Conservation (phyloP, 2,888 invertebrate genomes). For the Pteria penguin region DNA sequence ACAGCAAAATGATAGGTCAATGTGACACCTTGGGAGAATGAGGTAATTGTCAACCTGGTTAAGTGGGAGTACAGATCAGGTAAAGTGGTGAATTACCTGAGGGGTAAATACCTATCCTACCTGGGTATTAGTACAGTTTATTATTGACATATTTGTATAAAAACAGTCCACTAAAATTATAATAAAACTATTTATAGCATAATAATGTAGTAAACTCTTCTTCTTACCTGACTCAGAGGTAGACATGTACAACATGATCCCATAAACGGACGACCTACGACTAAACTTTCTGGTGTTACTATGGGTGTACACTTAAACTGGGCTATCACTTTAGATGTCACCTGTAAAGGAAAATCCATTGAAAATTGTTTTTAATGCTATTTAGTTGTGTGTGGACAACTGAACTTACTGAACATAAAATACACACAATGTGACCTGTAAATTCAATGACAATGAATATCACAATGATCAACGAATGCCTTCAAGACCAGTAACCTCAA, state of each 20-base stretch:
- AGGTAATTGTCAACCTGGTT: too few relatives aligned
- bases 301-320: slow-evolving; percentile 68
- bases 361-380: neutral
- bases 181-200: neutral
- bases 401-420: neutral
- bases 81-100: too few relatives aligned
- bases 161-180: too few relatives aligned
- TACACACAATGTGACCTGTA: too few relatives aligned
- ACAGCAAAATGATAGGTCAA: neutral
- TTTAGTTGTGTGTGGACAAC: neutral
- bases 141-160: too few relatives aligned
- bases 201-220: neutral
- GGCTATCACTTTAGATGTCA: slow-evolving; percentile 59
- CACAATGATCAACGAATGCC: too few relatives aligned
- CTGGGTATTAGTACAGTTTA: too few relatives aligned
- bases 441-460: too few relatives aligned
- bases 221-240: slow-evolving; percentile 65
- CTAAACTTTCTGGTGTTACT: slow-evolving; percentile 62
- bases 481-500: too few relatives aligned
- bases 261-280: slow-evolving; percentile 64
- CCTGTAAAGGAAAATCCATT: slow-evolving; percentile 45
- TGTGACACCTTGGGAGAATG: too few relatives aligned
- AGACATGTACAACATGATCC: slow-evolving; percentile 69
- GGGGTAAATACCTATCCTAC: too few relatives aligned
- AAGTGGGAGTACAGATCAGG: too few relatives aligned